phyloP scores from a whole-genome alignment of 2,888 invertebrate species.

The Protodeltote pygarga region DNA sequence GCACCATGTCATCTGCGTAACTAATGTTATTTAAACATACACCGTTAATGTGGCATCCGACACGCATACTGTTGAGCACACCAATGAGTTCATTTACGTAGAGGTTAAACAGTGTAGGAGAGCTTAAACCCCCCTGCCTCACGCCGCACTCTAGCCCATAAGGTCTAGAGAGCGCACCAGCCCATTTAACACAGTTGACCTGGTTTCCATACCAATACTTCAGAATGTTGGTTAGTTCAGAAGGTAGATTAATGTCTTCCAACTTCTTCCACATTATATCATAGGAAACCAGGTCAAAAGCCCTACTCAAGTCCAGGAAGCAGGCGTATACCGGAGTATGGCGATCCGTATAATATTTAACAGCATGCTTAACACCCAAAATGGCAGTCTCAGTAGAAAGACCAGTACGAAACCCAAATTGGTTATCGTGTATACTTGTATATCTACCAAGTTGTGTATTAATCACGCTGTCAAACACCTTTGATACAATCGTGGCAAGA shows the following conservation, averaged over 20 bases:
- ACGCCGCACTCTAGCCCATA: constrained; percentile 6
- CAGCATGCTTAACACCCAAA: constrained; percentile 32
- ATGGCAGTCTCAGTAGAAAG: constrained; percentile 35
- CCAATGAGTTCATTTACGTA: background rate
- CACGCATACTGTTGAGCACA: background rate
- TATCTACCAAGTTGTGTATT: constrained; percentile 21
- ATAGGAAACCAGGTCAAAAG: constrained; percentile 25
- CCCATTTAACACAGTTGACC: background rate
- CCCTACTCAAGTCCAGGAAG: constrained; percentile 13
- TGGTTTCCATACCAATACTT: background rate
- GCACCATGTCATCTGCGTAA: background rate
- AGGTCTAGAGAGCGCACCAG: background rate
- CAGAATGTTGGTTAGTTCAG: background rate
- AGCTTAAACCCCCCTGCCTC: constrained; percentile 4
- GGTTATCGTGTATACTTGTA: constrained; percentile 25
- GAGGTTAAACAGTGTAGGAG: background rate
- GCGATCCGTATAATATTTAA: constrained; percentile 5
- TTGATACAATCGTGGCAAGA: constrained; percentile 28
- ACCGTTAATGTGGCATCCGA: constrained; percentile 3
- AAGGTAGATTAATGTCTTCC: background rate
- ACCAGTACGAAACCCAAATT: constrained; percentile 36
- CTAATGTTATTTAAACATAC: background rate
- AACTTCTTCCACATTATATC: constrained; percentile 17
- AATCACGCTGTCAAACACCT: constrained; percentile 35
- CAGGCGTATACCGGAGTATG: constrained; percentile 22